phyloP scores from a whole-genome alignment of 1,140 invertebrate genomes.

The Pemphigus obesinymphae region DNA sequence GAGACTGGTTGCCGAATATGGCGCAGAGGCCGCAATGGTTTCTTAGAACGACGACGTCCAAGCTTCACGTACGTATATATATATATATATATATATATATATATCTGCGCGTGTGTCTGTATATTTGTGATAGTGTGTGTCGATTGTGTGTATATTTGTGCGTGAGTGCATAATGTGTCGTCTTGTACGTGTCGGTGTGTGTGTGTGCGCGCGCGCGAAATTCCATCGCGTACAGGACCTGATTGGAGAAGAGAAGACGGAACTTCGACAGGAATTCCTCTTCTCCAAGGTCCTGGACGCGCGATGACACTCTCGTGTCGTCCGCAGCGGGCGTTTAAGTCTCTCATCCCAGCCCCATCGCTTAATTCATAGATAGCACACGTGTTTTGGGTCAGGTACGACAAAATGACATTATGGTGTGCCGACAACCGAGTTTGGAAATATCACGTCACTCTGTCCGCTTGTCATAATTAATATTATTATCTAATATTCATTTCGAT shows the following conservation, averaged over 20 bases:
- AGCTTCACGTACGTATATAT: background rate
- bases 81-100: no score
- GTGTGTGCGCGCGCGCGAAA: background rate
- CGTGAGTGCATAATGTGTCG: background rate
- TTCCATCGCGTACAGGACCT: conserved; percentile 1
- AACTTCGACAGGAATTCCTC: background rate
- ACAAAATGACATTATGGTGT: no score
- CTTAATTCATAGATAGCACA: no score
- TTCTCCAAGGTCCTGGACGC: background rate
- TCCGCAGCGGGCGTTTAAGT: conserved; percentile 5
- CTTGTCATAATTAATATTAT: no score
- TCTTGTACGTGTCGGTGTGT: background rate
- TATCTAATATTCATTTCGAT: no score
- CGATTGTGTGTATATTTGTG: background rate
- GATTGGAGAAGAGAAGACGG: conserved; percentile 14
- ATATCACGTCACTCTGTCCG: no score
- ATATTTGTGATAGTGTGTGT: background rate
- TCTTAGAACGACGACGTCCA: background rate
- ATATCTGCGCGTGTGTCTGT: background rate
- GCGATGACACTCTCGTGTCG: background rate
- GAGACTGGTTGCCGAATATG: conserved; percentile 36
- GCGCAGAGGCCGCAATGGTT: background rate
- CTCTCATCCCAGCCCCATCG: background rate
- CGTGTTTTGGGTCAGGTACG: no score
- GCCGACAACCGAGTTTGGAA: no score